Evolutionary conservation across 2,888 invertebrate species (phyloP).

Genomic region (Auanema sp.): DNA sequence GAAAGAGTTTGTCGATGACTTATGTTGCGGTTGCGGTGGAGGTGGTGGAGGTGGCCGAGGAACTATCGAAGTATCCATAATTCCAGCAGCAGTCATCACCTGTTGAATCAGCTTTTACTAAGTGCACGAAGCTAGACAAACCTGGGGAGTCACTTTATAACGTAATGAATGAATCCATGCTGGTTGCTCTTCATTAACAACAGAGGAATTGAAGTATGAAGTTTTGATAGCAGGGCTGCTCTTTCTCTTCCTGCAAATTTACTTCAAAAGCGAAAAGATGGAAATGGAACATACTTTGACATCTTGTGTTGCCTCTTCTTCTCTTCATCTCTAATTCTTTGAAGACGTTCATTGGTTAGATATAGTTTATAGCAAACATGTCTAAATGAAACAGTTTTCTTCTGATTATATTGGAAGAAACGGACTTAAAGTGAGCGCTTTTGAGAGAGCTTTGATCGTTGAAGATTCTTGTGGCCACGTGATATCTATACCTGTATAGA

Average conservation of each 20-base stretch:
- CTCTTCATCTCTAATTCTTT: conserved; percentile 35
- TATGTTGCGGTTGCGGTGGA: too few species aligned
- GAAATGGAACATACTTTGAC: conserved; percentile 22
- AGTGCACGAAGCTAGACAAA: too few species aligned
- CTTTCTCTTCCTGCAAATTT: neutral
- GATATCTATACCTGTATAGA: conserved; percentile 7
- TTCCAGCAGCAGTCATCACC: too few species aligned
- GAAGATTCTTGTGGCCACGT: conserved; percentile 22
- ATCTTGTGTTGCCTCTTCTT: conserved; percentile 36
- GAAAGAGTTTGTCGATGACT: too few species aligned
- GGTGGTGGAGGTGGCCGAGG: too few species aligned
- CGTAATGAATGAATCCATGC: neutral
- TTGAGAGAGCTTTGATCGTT: conserved; percentile 6
- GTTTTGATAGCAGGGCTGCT: neutral
- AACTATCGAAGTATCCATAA: too few species aligned
- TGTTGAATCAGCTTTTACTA: too few species aligned
- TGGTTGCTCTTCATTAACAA: neutral
- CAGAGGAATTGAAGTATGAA: neutral
- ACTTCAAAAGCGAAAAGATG: neutral
- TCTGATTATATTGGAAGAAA: conserved; percentile 7
- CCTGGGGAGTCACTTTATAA: neutral
- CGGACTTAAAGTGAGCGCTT: conserved; percentile 1
- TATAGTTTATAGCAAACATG: conserved; percentile 49
- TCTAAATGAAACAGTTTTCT: conserved; percentile 18
- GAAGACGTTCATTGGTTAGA: conserved; percentile 46